Percentiles rank a stretch among this genome's conserved stretches.
Conservation (phyloP, 2,113 vertebrate genomes). For the Hemibates koningsi region DNA sequence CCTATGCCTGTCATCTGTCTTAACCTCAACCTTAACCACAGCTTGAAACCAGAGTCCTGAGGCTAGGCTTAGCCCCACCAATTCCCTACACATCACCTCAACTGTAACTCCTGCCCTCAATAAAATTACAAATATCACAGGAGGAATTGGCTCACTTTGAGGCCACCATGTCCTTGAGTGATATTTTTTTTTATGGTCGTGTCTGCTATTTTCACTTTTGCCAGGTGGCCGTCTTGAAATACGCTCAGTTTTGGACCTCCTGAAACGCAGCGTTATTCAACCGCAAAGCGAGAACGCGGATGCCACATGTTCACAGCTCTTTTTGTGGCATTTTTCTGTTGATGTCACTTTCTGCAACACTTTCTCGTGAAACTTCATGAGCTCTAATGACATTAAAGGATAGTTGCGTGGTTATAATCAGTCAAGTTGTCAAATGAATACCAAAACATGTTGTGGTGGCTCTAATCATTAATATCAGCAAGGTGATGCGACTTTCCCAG, state of each 20-base stretch:
- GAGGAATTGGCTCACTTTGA: constrained; percentile 38
- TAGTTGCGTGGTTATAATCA: background rate
- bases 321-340: background rate
- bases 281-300: background rate
- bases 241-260: constrained; percentile 7
- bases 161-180: constrained; percentile 28
- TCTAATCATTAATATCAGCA: background rate
- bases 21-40: constrained; percentile 67
- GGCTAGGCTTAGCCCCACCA: constrained; percentile 46
- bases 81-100: constrained; percentile 52
- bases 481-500: background rate
- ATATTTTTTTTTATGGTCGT: constrained; percentile 25
- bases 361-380: background rate
- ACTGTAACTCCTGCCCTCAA: constrained; percentile 54
- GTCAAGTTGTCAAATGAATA: background rate
- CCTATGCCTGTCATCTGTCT: constrained; percentile 61
- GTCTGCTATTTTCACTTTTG: constrained; percentile 22
- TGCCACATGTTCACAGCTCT: background rate
- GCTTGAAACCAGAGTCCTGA: constrained; percentile 44
- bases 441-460: background rate
- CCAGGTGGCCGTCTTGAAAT: constrained; percentile 18
- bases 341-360: background rate
- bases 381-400: background rate
- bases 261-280: background rate
- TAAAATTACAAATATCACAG: constrained; percentile 59